Base-by-base conservation (phyloP, 2,888 invertebrate species). In the Cataglyphis rosenhaueri region DNA sequence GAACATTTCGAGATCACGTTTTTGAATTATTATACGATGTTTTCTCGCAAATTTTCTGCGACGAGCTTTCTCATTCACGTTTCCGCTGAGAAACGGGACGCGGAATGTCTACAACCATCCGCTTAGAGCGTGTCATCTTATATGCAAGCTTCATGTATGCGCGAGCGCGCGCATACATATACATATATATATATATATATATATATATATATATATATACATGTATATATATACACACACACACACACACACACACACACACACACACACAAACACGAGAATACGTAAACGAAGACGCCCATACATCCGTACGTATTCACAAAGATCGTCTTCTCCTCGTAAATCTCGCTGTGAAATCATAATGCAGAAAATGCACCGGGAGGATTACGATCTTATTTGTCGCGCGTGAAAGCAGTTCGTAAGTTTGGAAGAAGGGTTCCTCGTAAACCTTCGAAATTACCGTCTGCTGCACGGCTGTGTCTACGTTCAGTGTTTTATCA, bases 321-420 rank as follows among this genome's bases (percentile, higher is more conserved):
- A 29, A 59, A 32, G 55, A 57, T 48, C 68, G 71, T 83, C 70
- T 78, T 59, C 65, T 81, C 25, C 38, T 66, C 86, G 86, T 85
- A 86, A 86, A 86, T 86, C 85, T 83, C 68, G 35, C 62, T 59
- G 78, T 55, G 68, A 76, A 85, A 86, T 86, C 83, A 86, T 86
- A 86, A 83, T 86, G 85, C 81, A 81, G 85, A 86, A 86, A 86
- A 85, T 86, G 83, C 82, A 85, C 75, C 81, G 73, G 44, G 79
- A 62, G 83, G 88, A 88, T 88, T 88, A 88, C 84, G 85, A 81
- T 86, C 85, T 85, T 86, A 86, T 86, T 86, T 83, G 86, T 85
- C 83, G 81, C 61, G 73, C 75, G 44, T 71, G 71, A 57, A 65
- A 74, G 74, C 57, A 57, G 78, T 81, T 70, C 32, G 65, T 68